phyloP scores from a whole-genome alignment of 2,797 vertebrate species.

The Percopsis omiscomaycus region DNA sequence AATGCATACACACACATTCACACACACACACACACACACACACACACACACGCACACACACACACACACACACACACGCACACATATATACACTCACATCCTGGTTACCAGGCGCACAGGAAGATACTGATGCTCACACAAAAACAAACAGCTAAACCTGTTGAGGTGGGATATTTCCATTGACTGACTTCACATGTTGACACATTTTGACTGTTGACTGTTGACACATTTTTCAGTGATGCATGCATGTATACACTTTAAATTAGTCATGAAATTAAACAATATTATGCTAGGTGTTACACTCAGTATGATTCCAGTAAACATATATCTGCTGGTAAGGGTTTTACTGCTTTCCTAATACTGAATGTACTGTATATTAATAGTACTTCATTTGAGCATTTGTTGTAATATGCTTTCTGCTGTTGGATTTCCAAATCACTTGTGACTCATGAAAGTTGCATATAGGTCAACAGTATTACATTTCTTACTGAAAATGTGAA shows the following conservation, averaged over 20 bases:
- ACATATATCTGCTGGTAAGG: no score
- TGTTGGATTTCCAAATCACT: not conserved
- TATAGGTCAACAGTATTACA: not conserved
- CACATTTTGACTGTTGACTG: no score
- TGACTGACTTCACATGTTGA: conserved; percentile 2
- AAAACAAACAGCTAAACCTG: conserved; percentile 39
- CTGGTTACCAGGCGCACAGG: conserved; percentile 60
- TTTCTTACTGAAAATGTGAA: no score
- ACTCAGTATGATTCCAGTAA: no score
- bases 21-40: conserved; percentile 3
- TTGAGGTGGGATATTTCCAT: conserved; percentile 23
- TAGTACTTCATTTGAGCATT: not conserved
- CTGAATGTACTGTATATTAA: not conserved
- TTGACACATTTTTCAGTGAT: no score
- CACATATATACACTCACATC: conserved; percentile 34
- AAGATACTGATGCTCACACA: conserved; percentile 44
- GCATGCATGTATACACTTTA: no score
- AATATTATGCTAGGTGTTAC: no score
- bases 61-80: not conserved
- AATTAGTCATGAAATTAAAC: no score
- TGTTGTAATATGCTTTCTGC: no score
- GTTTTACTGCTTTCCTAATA: no score
- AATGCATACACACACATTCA: not conserved
- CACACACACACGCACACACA: conserved; percentile 1
- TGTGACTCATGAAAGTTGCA: not conserved